Percentiles rank a stretch among this genome's conserved stretches.
Conservation (phyloP, 2,113 vertebrate genomes). For the Gopherus evgoodei region DNA sequence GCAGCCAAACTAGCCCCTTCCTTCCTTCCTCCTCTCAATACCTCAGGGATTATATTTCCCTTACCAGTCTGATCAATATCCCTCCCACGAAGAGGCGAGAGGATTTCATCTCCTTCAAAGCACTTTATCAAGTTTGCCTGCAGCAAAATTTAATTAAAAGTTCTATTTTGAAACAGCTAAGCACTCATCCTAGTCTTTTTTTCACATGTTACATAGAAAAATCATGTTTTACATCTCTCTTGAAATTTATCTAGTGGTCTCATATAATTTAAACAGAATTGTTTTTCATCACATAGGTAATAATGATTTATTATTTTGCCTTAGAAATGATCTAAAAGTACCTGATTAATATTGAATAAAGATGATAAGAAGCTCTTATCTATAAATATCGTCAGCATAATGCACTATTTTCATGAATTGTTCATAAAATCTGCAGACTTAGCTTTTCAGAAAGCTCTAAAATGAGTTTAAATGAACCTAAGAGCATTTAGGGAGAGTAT, state of each 20-base stretch:
- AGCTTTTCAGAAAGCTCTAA: background rate
- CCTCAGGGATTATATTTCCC: background rate
- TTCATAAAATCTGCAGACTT: background rate
- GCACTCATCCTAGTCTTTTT: background rate
- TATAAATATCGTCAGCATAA: background rate
- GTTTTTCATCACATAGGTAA: background rate
- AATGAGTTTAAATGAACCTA: background rate
- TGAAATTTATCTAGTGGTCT: background rate
- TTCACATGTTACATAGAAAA: background rate
- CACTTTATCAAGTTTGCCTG: background rate
- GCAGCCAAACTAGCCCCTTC: background rate
- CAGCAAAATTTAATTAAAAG: constrained; percentile 2
- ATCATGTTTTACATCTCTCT: background rate
- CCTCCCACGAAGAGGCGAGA: background rate
- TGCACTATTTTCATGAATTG: background rate
- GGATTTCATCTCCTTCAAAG: background rate
- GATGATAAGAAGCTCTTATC: background rate
- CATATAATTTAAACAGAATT: background rate
- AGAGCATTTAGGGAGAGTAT: background rate
- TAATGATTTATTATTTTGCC: background rate
- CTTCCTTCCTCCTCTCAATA: fast-evolving
- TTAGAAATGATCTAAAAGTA: background rate
- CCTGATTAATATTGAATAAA: background rate
- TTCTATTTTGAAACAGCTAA: background rate
- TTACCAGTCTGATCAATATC: background rate